phyloP scores from a whole-genome alignment of 2,797 vertebrate species.

The Lepus townsendii region DNA sequence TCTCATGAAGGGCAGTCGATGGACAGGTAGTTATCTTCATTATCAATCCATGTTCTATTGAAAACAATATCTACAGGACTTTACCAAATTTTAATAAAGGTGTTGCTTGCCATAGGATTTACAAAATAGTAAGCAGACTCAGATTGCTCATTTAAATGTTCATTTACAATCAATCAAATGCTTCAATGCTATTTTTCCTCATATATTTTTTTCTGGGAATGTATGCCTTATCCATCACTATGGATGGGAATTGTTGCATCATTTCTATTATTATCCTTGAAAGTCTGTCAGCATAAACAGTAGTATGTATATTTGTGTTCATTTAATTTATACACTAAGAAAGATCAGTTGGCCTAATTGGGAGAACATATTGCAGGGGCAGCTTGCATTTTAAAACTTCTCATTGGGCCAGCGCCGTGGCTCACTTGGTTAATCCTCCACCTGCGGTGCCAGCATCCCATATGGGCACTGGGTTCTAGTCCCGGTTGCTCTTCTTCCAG shows the following conservation, averaged over 20 bases:
- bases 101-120: not conserved
- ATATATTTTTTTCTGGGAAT: conserved; percentile 20
- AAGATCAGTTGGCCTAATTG: not conserved
- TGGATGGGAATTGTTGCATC: not conserved
- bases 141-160: not conserved
- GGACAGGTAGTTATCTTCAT: not conserved
- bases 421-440: no score
- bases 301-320: not conserved
- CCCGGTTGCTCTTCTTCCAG: no score
- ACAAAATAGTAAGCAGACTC: not conserved
- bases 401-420: not conserved
- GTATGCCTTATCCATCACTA: not conserved
- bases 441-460: no score
- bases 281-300: not conserved
- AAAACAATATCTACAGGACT: not conserved
- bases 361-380: not conserved
- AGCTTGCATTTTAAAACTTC: conserved; percentile 27
- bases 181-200: not conserved
- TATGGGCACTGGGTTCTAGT: no score
- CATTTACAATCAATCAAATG: not conserved
- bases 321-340: not conserved
- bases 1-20: not conserved
- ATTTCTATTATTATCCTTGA: not conserved
- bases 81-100: not conserved
- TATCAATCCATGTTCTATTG: not conserved